Conservation (phyloP, 2,888 invertebrate genomes). For the Phanerotoma sp. region DNA sequence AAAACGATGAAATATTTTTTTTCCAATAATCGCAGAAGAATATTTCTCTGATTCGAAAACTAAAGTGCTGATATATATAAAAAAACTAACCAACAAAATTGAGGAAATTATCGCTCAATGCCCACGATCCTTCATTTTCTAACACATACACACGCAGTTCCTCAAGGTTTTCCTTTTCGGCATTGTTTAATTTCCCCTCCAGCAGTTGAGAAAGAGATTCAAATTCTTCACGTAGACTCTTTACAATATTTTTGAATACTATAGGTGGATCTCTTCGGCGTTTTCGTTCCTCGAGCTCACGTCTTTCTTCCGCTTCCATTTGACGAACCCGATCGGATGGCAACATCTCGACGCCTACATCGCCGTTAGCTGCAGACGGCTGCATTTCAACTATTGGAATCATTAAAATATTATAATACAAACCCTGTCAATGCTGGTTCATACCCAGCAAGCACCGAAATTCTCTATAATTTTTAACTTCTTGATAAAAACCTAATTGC, state of each 20-base stretch:
- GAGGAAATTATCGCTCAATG: constrained; percentile 84
- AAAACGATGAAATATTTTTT: too few species aligned
- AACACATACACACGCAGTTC: constrained; percentile 87
- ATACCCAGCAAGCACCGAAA: too few species aligned
- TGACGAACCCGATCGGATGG: constrained; percentile 62
- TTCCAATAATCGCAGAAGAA: too few species aligned
- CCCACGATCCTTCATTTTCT: constrained; percentile 91
- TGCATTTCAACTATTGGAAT: constrained; percentile 42
- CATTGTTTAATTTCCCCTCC: constrained; percentile 71
- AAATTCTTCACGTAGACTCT: constrained; percentile 70
- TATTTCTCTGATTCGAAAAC: too few species aligned
- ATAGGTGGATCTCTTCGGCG: constrained; percentile 77
- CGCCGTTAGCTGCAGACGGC: constrained; percentile 45
- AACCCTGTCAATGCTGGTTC: too few species aligned
- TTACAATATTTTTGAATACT: constrained; percentile 70
- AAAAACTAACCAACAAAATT: constrained; percentile 69
- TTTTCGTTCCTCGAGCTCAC: constrained; percentile 70
- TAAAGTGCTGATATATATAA: too few species aligned
- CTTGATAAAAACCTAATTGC: too few species aligned
- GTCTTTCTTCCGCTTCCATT: constrained; percentile 66
- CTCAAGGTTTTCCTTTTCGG: constrained; percentile 75
- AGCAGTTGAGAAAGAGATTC: constrained; percentile 70
- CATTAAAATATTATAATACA: neutral
- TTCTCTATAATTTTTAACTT: too few species aligned
- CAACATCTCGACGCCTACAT: constrained; percentile 50